A percentile compares a stretch with the other conserved stretches of the same genome.
Conservation (phyloP, 2,797 vertebrate genomes). For the Megalops cyprinoides region DNA sequence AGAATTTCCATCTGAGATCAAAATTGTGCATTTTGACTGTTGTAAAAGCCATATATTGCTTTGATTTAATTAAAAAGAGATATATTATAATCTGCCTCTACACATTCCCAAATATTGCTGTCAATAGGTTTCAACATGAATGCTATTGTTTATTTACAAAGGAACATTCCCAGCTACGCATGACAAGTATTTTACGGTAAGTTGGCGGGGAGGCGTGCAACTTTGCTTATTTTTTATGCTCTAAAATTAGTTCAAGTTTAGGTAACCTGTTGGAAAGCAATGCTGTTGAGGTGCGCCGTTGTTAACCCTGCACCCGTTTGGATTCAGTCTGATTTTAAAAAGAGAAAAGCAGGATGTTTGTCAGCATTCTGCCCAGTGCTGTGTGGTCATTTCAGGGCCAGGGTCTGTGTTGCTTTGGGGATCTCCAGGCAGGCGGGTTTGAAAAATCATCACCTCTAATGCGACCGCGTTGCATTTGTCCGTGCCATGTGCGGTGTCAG, state of each 20-base stretch:
- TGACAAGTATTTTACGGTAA: not conserved
- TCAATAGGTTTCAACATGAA: not conserved
- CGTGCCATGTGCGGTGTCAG: conserved; percentile 55
- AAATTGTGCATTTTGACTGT: not conserved
- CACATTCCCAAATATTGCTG: not conserved
- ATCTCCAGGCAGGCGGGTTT: conserved; percentile 39
- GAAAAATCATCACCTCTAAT: conserved; percentile 56
- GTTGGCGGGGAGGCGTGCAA: not conserved
- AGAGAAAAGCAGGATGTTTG: not conserved
- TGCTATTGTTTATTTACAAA: not conserved
- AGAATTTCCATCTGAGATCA: not conserved
- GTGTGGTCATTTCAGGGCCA: conserved; percentile 16
- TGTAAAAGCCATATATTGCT: not conserved
- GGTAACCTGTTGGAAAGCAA: not conserved
- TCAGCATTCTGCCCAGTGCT: too few relatives aligned
- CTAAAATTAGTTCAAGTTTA: not conserved
- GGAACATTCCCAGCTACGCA: not conserved
- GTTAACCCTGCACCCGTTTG: too few relatives aligned
- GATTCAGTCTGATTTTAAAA: not conserved
- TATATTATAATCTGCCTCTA: not conserved
- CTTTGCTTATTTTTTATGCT: not conserved
- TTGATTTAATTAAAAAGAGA: not conserved
- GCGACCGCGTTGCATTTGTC: not conserved
- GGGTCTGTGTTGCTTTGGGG: conserved; percentile 47
- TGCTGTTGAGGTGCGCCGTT: not conserved